Evolutionary conservation across 2,113 vertebrate species (phyloP), one percentile per base, ranked within the genome.

Genomic region (Struthidea cinerea): DNA sequence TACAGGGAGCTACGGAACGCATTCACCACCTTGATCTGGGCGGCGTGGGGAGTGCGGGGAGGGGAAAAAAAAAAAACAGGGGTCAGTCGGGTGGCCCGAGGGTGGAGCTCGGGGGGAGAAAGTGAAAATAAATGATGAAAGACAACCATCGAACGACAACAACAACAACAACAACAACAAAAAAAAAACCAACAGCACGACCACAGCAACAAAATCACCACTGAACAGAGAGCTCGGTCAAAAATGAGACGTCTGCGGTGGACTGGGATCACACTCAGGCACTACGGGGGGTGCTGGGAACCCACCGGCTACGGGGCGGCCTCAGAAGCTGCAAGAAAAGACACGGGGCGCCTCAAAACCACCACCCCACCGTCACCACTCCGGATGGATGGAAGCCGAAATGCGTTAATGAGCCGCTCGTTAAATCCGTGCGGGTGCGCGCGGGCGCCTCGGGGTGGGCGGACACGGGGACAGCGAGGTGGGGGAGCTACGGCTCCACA

Each of bases 11-110:
- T 99, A 98, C 99, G 99, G 98, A 99, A 99, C 27, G 99, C 99
- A 92, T 98, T 99, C 97, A 99, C 98, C 98, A 99, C 99, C 97
- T 99, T 99, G 99, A 99, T 99, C 99, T 99, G 16, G 26, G 85
- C 37, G 70, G 91, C 57, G 33, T 12, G 81, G 84, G 6, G 63
- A 5, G 16, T 80, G 80, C n/a, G 73, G 70, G 49, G 20, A 9
- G 63, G 9, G 39, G 39, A 39, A 2, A 6, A 28, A 41, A 35
- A n/a, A 84, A 47, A 27, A 94, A 15, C 18, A 67, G 12, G 41
- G 63, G 93, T 98, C 84, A 98, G 97, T 44, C n/a, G 1, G 1
- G 93, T 42, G 46, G 50, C 1, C 24, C 64, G 35, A 32, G 84
- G 87, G 39, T 77, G 21, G 39, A 53, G 73, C 60, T 57, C 60